Percentiles rank a stretch among this genome's conserved stretches.
phyloP scores from a whole-genome alignment of 2,797 vertebrate species.

The Melanotaenia pygmaea region DNA sequence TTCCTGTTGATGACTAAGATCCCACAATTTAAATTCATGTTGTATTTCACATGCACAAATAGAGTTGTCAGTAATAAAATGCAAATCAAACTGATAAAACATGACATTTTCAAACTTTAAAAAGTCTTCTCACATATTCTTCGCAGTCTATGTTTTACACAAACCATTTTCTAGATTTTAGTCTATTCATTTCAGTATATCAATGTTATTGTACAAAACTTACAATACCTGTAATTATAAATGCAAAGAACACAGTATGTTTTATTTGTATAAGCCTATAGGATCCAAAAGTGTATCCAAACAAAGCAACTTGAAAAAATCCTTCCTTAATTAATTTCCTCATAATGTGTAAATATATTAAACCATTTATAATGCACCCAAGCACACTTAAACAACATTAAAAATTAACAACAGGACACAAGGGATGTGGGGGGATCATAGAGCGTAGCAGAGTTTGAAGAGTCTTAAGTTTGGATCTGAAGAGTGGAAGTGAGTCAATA shows the following conservation, averaged over 20 bases:
- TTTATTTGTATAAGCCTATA: neutral
- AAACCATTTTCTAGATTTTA: neutral
- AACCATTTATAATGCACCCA: too few relatives aligned
- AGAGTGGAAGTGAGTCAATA: too few relatives aligned
- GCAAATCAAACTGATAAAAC: neutral
- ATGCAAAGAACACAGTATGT: neutral
- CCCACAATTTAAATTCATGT: constrained; percentile 1
- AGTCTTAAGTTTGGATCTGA: too few relatives aligned
- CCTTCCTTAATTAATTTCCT: neutral
- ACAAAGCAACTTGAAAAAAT: neutral
- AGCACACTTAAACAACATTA: too few relatives aligned
- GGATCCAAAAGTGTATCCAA: neutral
- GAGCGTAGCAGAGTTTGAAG: too few relatives aligned
- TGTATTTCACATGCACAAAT: neutral
- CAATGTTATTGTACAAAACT: neutral
- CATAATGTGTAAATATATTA: neutral
- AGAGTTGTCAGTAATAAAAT: constrained; percentile 7
- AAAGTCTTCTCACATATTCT: neutral
- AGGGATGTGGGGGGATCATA: too few relatives aligned
- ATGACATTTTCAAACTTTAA: neutral
- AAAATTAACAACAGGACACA: too few relatives aligned
- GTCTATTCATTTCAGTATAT: neutral
- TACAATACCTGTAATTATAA: neutral
- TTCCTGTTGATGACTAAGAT: constrained; percentile 19
- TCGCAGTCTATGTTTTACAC: neutral